Evolutionary conservation across 2,888 invertebrate genomes (phyloP), one percentile per base, ranked within the genome.

Genomic region (Cryptus viduatorius): DNA sequence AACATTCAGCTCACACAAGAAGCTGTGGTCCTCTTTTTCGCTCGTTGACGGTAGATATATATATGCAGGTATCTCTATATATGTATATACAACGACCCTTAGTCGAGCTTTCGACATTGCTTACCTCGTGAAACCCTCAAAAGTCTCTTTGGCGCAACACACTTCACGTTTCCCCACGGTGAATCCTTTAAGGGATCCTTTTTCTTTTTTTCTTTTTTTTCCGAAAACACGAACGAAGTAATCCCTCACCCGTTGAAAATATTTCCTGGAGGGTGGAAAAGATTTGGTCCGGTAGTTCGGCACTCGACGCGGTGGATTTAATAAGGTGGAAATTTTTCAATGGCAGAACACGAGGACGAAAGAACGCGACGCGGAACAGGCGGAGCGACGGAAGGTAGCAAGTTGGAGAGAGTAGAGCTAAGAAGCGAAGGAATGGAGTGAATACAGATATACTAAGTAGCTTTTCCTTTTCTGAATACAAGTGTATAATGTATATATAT

Each of bases 301-400:
- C 16, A 19, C 71, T 19, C 24, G 53, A 44, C 16, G 19, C 56
- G 42, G 44, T 8, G 44, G 59, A 72, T 59, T 72, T 59, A 59
- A 72, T 72, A 59, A 24, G 42, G 56, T 72, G 72, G 72, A 72
- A 72, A 56, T 72, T 72, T 56, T 72, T 53, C 72, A 72, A 56
- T 72, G 31, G 44, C 8, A 42, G 29, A 42, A 56, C 71, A 56
- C n/a, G n/a, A 59, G 29, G 19, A 59, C 24, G 72, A 12, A 12
- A 42, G 37, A 72, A 31, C 16, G 37, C 19, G 19, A n/a, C 56
- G 42, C 56, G 56, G 42, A 12, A 4, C 46, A 37, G 46, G 3
- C 3, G 24, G 56, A 24, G 24, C 24, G 10, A 7, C 8, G 37
- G 37, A 1, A 37, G 37, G 7, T 37, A 56, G 4, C 37, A 53